Evolutionary conservation across 2,797 vertebrate species (phyloP).

Genomic region (Brachymystax lenok): DNA sequence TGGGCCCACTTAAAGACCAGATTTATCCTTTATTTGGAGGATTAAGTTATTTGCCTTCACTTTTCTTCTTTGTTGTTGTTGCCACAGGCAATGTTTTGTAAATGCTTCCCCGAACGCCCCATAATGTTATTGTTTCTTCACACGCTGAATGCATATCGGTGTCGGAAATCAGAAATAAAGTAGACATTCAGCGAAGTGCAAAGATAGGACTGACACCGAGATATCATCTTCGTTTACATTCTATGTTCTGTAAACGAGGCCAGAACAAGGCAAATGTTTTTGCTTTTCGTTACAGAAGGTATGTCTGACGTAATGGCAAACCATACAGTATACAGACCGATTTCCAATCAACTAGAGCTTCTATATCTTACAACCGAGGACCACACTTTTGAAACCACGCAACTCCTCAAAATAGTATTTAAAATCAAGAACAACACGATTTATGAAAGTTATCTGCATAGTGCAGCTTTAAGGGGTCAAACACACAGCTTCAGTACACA

Average conservation of each 20-base stretch:
- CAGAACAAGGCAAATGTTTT: conserved; percentile 33
- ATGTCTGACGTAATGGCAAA: not conserved
- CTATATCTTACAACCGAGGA: not conserved
- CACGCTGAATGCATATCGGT: conserved; percentile 12
- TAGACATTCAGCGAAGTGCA: conserved; percentile 54
- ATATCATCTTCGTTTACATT: not conserved
- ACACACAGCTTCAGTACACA: not conserved
- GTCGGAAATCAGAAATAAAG: conserved; percentile 59
- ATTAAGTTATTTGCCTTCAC: conserved; percentile 77
- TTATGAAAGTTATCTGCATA: not conserved
- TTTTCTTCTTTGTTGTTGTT: conserved; percentile 70
- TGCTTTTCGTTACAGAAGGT: conserved; percentile 1
- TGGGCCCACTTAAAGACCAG: conserved; percentile 74
- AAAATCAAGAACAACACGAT: no score
- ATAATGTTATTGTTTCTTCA: conserved; percentile 60
- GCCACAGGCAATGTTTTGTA: conserved; percentile 75
- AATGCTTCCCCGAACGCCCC: conserved; percentile 45
- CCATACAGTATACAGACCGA: conserved; percentile 20
- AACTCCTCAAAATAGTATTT: not conserved
- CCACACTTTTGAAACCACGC: not conserved
- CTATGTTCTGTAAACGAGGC: conserved; percentile 20
- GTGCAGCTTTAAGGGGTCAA: no score
- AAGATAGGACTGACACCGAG: conserved; percentile 52
- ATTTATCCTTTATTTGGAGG: conserved; percentile 75
- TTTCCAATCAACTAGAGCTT: conserved; percentile 14